phyloP scores from a whole-genome alignment of 2,113 vertebrate species.

The Tauraco erythrolophus region DNA sequence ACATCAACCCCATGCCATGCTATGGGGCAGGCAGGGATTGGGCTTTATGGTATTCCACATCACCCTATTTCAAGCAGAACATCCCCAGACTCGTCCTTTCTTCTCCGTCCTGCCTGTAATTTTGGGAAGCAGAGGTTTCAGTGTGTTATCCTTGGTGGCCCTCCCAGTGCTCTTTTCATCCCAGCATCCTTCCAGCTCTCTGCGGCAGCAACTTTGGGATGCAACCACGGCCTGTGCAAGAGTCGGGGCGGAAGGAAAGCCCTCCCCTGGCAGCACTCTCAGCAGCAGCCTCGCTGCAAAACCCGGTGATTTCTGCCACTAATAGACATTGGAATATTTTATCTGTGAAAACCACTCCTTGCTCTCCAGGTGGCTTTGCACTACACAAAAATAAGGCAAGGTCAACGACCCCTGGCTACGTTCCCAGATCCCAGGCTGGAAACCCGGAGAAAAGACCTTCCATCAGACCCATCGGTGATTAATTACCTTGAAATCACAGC shows the following conservation, averaged over 20 bases:
- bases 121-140: not conserved
- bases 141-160: not conserved
- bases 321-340: not conserved
- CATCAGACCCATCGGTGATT: accelerated
- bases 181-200: not conserved
- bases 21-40: not conserved
- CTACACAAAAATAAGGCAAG: not conserved
- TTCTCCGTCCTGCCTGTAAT: not conserved
- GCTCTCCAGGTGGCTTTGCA: not conserved
- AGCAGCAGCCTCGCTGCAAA: not conserved
- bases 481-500: not conserved
- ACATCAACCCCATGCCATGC: not conserved
- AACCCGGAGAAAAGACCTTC: not conserved
- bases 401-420: accelerated
- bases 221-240: accelerated
- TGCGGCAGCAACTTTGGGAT: not conserved
- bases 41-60: not conserved
- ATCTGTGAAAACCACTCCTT: not conserved
- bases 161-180: accelerated
- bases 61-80: not conserved
- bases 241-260: not conserved
- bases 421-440: not conserved
- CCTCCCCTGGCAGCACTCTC: not conserved
- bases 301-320: not conserved
- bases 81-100: not conserved